Evolutionary conservation across 2,113 vertebrate genomes (phyloP), one percentile per base, ranked within the genome.

Genomic region (Aptenodytes patagonicus): DNA sequence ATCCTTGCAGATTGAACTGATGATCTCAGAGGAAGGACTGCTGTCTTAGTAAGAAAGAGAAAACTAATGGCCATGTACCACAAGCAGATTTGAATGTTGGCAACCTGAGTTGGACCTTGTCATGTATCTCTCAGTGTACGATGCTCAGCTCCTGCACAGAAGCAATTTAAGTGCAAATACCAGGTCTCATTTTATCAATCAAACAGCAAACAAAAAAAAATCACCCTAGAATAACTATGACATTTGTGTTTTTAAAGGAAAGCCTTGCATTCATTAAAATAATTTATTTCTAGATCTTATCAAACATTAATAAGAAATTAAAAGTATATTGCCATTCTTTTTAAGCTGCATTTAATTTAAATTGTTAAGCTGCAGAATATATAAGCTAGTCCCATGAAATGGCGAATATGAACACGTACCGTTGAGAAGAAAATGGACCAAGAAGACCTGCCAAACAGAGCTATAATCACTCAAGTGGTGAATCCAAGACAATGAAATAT

Each of bases 1-100:
- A 38, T 51, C 44, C n/a, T 70, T 73, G 7, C 1, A 15, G 2
- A 6, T 18, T n/a, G 15, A 73, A 17, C 21, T 44, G 10, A 19
- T 78, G 31, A 75, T 17, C 24, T 55, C 26, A n/a, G 11, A n/a
- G 40, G 22, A 78, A 32, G 6, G 6, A 40, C 4, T 82, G 1
- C 7, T 49, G 5, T 58, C 18, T 77, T 32, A 64, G n/a, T 40
- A 36, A 75, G 12, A 78, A 5, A 62, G 14, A 52, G 18, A 58
- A 77, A 73, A 46, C 3, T 60, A 42, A 7, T 2, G 2, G 6
- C 29, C 16, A 13, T 1, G 4, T 46, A 47, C 15, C 4, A 20
- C 17, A 62, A 62, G 19, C 7, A 66, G 10, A 29, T 68, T 32
- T 75, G 73, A 68, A 46, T 49, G 8, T 1, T 87, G 47, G 7